Percentiles rank a stretch among this genome's conserved stretches.
phyloP scores from a whole-genome alignment of 2,113 vertebrate species.

The Columbina picui region DNA sequence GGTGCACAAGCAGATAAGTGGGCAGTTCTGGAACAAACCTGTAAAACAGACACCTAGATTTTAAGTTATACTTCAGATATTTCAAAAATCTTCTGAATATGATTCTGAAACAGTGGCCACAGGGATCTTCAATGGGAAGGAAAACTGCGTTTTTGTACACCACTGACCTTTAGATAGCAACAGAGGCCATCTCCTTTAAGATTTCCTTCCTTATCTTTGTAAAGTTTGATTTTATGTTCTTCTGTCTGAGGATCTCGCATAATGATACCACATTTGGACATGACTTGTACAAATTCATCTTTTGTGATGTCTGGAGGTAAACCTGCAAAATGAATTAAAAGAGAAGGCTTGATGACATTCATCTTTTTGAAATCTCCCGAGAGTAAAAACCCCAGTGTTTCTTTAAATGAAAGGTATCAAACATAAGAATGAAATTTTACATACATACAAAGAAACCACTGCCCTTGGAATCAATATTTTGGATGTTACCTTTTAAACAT shows the following conservation, averaged over 20 bases:
- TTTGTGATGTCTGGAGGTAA: constrained; percentile 91
- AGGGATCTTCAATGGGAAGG: not conserved
- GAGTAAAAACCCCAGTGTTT: not conserved
- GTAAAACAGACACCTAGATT: not conserved
- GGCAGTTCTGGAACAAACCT: not conserved
- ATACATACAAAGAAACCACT: not conserved
- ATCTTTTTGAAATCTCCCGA: not conserved
- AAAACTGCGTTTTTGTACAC: not conserved
- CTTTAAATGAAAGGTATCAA: not conserved
- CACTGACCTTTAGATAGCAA: constrained; percentile 95
- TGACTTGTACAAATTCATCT: constrained; percentile 91
- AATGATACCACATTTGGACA: constrained; percentile 95
- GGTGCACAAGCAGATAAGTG: not conserved
- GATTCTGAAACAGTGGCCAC: not conserved
- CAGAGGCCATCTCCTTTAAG: constrained; percentile 97
- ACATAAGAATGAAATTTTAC: not conserved
- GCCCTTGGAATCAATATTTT: not conserved
- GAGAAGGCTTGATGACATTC: not conserved
- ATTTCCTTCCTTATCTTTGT: constrained; percentile 93
- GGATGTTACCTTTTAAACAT: not conserved
- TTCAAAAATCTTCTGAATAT: not conserved
- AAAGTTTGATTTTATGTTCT: constrained; percentile 95
- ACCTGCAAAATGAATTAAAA: constrained; percentile 75
- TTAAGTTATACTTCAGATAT: not conserved
- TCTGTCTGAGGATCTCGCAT: constrained; percentile 93